Conservation (phyloP, 2,797 vertebrate genomes). For the Siniperca undulata region DNA sequence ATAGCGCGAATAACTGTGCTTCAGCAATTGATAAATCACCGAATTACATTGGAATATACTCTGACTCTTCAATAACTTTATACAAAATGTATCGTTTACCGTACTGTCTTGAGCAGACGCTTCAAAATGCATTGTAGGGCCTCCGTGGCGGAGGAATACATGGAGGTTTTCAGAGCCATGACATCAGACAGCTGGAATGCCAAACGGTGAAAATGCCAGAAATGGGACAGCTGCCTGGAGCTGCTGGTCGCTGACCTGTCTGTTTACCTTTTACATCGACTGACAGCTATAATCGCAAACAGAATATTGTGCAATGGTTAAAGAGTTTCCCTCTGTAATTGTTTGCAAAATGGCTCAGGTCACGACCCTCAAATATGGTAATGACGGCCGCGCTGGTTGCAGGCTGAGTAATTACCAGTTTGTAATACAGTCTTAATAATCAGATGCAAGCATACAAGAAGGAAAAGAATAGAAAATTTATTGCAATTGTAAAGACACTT, state of each 20-base stretch:
- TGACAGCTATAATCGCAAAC: slow-evolving; percentile 46
- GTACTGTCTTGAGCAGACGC: no score
- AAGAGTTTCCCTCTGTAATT: background rate
- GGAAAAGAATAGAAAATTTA: slow-evolving; percentile 52
- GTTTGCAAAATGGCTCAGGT: slow-evolving; percentile 4
- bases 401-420: background rate
- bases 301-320: slow-evolving; percentile 14
- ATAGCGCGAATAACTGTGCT: slow-evolving; percentile 2
- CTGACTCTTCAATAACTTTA: accelerated
- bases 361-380: slow-evolving; percentile 1
- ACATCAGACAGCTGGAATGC: slow-evolving; percentile 97
- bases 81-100: accelerated
- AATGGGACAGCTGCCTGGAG: slow-evolving; percentile 81
- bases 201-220: slow-evolving; percentile 87
- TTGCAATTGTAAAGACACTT: slow-evolving; percentile 70
- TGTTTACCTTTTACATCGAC: slow-evolving; percentile 66
- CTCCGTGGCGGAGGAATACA: slow-evolving; percentile 77
- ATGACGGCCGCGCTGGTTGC: background rate
- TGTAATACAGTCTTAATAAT: background rate
- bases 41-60: accelerated
- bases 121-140: slow-evolving; percentile 60
- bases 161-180: slow-evolving; percentile 83
- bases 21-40: accelerated
- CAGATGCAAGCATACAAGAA: background rate
- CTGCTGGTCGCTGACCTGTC: slow-evolving; percentile 61